Base-by-base conservation (phyloP, 1,140 invertebrate genomes). In the Dendrolimus punctatus region DNA sequence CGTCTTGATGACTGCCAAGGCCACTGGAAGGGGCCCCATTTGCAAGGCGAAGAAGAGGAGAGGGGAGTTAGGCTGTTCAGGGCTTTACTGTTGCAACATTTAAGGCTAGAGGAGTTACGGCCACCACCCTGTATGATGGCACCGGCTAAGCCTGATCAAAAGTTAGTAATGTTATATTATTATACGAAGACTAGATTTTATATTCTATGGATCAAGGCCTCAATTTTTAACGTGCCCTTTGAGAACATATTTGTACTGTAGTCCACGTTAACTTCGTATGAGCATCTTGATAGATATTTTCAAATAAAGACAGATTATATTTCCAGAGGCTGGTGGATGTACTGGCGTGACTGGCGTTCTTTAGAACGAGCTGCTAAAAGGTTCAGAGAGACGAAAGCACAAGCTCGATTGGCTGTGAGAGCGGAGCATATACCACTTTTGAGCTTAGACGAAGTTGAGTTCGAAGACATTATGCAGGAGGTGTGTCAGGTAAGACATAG, bases 391-490 rank as follows among this genome's bases (percentile, higher is more conserved):
- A 75, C 78, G 0, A 81, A 80, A 45, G 80, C 80, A 0, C 63
- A 66, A 7, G 76, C 73, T 0, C 62, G 73, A 23, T 59, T 85
- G 2, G 80, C 80, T 2, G 76, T 64, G 0, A 50, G 72, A 40
- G 83, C 83, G 5, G 71, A 79, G 42, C 74, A 81, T 39, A 83
- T 86, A 52, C 71, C 78, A 0, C 57, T 86, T 23, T 63, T 84
- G 6, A 66, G 80, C 39, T 56, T 86, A 4, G 83, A 86, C 55
- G 79, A 84, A 46, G 80, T 84, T 0, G 78, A 74, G 6, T 86
- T 86, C 65, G 80, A 86, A 46, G 83, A 86, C 51, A 86, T 83
- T n/a, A 83, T 86, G 80, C 83, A 86, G 53, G 83, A 86, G 48
- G 10, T 86, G 4, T 80, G 76, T 58, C 83, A 86, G 69, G 83